Base-by-base conservation (phyloP, 35 echinoderm and acorn worm species). In the Acanthaster planci region DNA sequence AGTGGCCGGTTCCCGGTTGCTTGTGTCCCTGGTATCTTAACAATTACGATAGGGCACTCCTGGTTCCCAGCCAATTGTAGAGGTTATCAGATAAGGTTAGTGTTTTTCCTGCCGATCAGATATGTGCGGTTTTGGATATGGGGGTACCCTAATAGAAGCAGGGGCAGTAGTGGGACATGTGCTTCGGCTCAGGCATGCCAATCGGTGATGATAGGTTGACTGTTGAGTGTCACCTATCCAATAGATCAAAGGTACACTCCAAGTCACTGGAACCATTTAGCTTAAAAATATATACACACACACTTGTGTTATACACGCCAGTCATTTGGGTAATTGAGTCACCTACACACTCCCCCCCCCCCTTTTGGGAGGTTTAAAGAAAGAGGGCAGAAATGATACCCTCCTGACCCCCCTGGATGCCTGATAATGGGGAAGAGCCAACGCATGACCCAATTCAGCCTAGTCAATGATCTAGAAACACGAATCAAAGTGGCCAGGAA, bases 381-480 rank as follows among this genome's bases (percentile, higher is more conserved):
- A 72, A 21, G 64, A 72, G 64, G 64, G 64, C 64, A 72, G 26
- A 72, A 72, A 72, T 72, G 64, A 72, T 72, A 72, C 64, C 34
- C 64, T 26, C 23, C 21, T 72, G 64, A 72, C 64, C 64, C 64
- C 64, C 64, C 30, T 72, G 34, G 30, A 72, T 35, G 64, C 19
- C 34, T 29, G 10, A 72, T 72, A 72, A 72, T 72, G 26, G 34
- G 34, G 64, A 72, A 72, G 64, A 72, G 26, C 64, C 64, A 72
- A 72, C 30, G 64, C 64, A 72, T 72, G 64, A 72, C 64, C 64
- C 64, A 72, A 72, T 72, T 72, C 64, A 72, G 64, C 64, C 64
- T 72, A 72, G 64, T 72, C 64, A 72, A 72, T 72, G 64, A 72
- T 72, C 64, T 34, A 72, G 64, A 72, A 72, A 72, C 64, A 72